Conservation (phyloP, 2,888 invertebrate genomes). For the Pharmacophagus antenor region DNA sequence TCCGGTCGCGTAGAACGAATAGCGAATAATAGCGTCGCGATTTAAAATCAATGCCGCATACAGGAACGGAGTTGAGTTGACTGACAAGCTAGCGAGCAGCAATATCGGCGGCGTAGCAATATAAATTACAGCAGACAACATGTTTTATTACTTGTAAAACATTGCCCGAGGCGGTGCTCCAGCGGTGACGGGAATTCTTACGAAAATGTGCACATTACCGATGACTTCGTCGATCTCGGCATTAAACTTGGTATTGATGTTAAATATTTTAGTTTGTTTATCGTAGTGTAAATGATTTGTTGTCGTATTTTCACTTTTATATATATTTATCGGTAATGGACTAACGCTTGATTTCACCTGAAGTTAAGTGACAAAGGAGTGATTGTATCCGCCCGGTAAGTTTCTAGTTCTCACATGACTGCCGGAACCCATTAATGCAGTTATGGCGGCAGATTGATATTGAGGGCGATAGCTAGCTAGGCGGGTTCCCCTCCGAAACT, state of each 20-base stretch:
- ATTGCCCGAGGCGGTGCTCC: background rate
- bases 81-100: background rate
- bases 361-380: too few species aligned
- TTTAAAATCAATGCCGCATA: background rate
- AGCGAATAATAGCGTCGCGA: background rate
- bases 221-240: background rate
- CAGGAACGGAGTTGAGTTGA: background rate
- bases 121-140: conserved; percentile 13
- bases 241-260: background rate
- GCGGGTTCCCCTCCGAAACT: too few species aligned
- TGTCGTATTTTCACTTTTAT: too few species aligned
- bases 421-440: too few species aligned
- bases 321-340: too few species aligned
- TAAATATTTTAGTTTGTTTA: background rate
- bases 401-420: too few species aligned
- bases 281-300: too few species aligned
- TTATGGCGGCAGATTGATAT: too few species aligned
- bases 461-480: too few species aligned
- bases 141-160: conserved; percentile 21
- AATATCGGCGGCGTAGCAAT: conserved; percentile 6
- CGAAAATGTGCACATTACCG: background rate
- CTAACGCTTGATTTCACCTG: too few species aligned
- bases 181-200: background rate
- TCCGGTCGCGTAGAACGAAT: too few species aligned
- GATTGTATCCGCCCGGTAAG: too few species aligned